Conservation (phyloP, 2,888 invertebrate species). For the Eupithecia centaureata region DNA sequence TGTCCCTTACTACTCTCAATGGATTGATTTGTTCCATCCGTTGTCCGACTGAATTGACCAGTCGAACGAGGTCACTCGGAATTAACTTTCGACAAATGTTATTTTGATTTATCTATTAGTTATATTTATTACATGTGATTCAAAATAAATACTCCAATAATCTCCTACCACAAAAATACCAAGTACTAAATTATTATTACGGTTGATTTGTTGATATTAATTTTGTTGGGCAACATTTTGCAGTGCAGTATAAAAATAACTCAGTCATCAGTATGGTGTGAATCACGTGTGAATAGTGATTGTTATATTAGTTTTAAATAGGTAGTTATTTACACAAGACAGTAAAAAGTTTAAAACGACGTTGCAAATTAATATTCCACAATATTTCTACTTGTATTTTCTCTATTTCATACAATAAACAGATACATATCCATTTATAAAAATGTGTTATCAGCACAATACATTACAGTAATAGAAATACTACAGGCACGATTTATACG, state of each 20-base stretch:
- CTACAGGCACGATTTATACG: too few relatives aligned
- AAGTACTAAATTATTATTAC: too few relatives aligned
- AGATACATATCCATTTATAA: too few relatives aligned
- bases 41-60: constrained; percentile 53
- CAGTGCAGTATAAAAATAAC: neutral
- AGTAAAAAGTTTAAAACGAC: too few relatives aligned
- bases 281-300: too few relatives aligned
- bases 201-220: neutral
- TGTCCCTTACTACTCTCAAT: constrained; percentile 53
- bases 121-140: neutral
- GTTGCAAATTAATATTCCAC: too few relatives aligned
- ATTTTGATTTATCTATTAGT: neutral
- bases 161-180: neutral
- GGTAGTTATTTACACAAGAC: too few relatives aligned
- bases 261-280: neutral
- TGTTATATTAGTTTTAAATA: too few relatives aligned
- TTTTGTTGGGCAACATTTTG: neutral
- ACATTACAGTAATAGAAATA: too few relatives aligned
- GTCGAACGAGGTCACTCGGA: constrained; percentile 16
- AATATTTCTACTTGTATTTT: too few relatives aligned
- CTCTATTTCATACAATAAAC: too few relatives aligned
- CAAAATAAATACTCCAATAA: neutral
- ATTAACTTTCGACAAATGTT: neutral
- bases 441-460: too few relatives aligned
- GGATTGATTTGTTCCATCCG: constrained; percentile 67